phyloP scores from a whole-genome alignment of 1,140 invertebrate genomes.

The Lasioglossum albipes region DNA sequence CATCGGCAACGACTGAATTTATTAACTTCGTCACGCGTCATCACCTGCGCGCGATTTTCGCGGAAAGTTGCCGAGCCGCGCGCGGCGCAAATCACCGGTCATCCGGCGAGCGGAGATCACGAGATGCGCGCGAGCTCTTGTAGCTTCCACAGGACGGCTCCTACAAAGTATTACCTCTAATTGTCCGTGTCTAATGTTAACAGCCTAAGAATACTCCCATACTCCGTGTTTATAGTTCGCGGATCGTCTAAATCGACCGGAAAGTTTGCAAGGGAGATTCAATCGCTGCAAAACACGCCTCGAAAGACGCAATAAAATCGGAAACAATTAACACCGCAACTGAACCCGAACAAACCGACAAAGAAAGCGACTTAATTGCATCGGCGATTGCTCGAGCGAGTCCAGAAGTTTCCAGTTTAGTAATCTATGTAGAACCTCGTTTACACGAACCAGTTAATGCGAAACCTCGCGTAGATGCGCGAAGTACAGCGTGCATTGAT shows the following conservation, averaged over 20 bases:
- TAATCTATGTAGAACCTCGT: too few relatives aligned
- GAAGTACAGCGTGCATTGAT: too few relatives aligned
- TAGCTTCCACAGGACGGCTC: background rate
- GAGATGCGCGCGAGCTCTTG: background rate
- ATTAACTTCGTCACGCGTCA: constrained; percentile 69
- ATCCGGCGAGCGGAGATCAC: background rate
- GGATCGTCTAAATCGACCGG: background rate
- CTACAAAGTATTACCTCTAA: constrained; percentile 2
- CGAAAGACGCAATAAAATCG: too few relatives aligned
- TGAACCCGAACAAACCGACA: background rate
- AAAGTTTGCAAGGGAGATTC: background rate
- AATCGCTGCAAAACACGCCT: too few relatives aligned
- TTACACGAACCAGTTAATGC: too few relatives aligned
- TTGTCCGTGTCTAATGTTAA: constrained; percentile 1
- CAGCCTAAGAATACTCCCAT: background rate
- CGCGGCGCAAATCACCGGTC: constrained; percentile 31
- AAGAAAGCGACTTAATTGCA: background rate
- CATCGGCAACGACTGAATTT: constrained; percentile 52
- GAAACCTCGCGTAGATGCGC: too few relatives aligned
- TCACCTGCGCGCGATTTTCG: constrained; percentile 51
- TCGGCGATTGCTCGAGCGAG: too few relatives aligned
- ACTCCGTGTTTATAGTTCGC: background rate
- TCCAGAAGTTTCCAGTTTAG: too few relatives aligned
- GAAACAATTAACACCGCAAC: too few relatives aligned
- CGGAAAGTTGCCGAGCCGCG: constrained; percentile 41